These are phyloP conservation scores for Acronicta aceris DNA, from an alignment of 2,888 invertebrate species.

Conservation along the genomic window DNA sequence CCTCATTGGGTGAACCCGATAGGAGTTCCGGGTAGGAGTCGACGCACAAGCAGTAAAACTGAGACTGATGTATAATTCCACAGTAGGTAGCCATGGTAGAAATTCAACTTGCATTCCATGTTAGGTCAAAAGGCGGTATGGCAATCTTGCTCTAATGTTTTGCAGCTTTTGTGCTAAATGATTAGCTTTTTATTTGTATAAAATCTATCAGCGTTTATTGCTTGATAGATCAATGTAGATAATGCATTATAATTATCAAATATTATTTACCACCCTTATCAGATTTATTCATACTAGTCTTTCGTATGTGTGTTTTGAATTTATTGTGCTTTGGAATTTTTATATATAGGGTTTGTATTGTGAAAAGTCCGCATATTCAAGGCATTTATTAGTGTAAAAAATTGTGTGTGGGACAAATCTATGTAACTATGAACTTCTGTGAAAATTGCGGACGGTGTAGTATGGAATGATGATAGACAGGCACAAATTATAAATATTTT, in stretches of 20 bases:
- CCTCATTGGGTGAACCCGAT: constrained; percentile 80
- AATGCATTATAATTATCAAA: constrained; percentile 23
- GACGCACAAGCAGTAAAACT: constrained; percentile 88
- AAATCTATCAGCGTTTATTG: background rate
- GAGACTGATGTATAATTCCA: constrained; percentile 88
- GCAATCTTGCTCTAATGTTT: constrained; percentile 47
- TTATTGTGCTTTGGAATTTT: constrained; percentile 34
- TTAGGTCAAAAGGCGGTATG: constrained; percentile 49
- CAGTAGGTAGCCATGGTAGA: constrained; percentile 65
- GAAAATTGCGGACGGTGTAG: constrained; percentile 6
- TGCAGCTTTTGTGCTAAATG: constrained; percentile 32
- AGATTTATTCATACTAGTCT: constrained; percentile 66
- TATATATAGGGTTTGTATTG: constrained; percentile 40
- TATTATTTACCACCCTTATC: constrained; percentile 44
- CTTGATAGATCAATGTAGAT: constrained; percentile 34
- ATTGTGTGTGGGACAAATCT: constrained; percentile 8
- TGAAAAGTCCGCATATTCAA: constrained; percentile 31
- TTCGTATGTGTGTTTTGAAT: constrained; percentile 52
- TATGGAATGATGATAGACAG: constrained; percentile 13
- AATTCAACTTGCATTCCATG: constrained; percentile 51
- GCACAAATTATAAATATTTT: constrained; percentile 42
- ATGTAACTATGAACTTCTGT: constrained; percentile 18
- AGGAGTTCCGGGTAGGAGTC: constrained; percentile 74
- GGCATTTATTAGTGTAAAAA: constrained; percentile 43
- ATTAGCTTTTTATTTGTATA: constrained; percentile 19